These are phyloP conservation scores for Sesia bembeciformis DNA, from an alignment of 2,888 invertebrate genomes.

Conservation along the genomic window DNA sequence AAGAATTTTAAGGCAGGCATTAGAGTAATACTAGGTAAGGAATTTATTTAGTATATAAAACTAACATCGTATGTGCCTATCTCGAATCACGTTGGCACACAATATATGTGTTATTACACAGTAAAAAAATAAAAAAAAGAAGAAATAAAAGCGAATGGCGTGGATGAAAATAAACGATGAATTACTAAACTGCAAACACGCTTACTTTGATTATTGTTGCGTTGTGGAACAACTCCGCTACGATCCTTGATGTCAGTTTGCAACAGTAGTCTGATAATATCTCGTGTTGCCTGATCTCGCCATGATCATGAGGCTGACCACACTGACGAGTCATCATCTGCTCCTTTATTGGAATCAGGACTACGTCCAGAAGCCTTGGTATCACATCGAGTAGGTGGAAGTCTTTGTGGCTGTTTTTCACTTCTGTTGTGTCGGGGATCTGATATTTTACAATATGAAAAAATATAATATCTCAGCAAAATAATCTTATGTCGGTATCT, in stretches of 20 bases:
- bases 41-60: too few relatives aligned
- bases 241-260: constrained; percentile 85
- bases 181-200: too few relatives aligned
- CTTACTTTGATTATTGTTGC: constrained; percentile 40
- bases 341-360: constrained; percentile 83
- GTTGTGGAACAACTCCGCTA: constrained; percentile 84
- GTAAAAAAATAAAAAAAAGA: too few relatives aligned
- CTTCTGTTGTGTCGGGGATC: constrained; percentile 5
- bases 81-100: too few relatives aligned
- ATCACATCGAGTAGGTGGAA: constrained; percentile 88
- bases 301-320: constrained; percentile 56
- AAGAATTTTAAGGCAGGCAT: too few relatives aligned
- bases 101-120: too few relatives aligned
- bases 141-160: too few relatives aligned
- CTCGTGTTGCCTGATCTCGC: constrained; percentile 69
- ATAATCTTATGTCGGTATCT: too few relatives aligned
- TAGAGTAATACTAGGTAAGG: too few relatives aligned
- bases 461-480: neutral
- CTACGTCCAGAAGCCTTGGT: constrained; percentile 86
- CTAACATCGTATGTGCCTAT: too few relatives aligned
- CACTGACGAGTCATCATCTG: constrained; percentile 67
- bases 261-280: constrained; percentile 80
- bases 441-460: neutral
- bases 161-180: too few relatives aligned
- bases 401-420: constrained; percentile 37